Conservation (phyloP, 1,140 invertebrate species). For the Drosophila nigrodunni region DNA sequence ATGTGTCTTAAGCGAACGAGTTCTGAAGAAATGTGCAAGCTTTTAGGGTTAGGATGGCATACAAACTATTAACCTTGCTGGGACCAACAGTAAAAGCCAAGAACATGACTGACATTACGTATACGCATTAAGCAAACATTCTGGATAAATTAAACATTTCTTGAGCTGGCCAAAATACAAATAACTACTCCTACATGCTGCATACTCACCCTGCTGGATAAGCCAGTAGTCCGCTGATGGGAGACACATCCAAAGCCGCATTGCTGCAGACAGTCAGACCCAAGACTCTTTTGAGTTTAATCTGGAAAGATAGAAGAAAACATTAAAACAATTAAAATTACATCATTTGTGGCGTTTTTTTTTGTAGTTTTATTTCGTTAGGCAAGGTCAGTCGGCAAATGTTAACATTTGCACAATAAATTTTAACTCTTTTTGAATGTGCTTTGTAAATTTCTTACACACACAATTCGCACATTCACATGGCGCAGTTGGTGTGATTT, state of each 20-base stretch:
- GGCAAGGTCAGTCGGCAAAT: conserved; percentile 49
- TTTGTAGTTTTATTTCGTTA: conserved; percentile 6
- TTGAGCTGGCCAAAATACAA: neutral
- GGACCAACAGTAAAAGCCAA: neutral
- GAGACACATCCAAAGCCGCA: conserved; percentile 95
- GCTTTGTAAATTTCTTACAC: conserved; percentile 68
- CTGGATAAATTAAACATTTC: neutral
- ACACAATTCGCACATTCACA: conserved; percentile 70
- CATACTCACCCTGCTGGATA: conserved; percentile 97
- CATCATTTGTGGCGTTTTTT: conserved; percentile 49
- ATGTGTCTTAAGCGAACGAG: neutral
- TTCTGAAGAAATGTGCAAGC: neutral
- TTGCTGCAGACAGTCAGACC: conserved; percentile 96
- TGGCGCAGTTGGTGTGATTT: conserved; percentile 7
- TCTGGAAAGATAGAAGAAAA: conserved; percentile 86
- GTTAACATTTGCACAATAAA: conserved; percentile 37
- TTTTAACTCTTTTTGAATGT: conserved; percentile 13
- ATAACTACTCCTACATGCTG: neutral
- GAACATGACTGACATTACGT: neutral
- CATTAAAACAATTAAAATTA: conserved; percentile 56
- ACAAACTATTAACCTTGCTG: neutral
- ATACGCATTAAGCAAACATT: neutral
- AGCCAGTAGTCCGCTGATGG: conserved; percentile 93
- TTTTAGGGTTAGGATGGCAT: too few species aligned
- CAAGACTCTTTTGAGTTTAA: conserved; percentile 96